Base-by-base conservation (phyloP, 2,797 vertebrate genomes). In the Anolis apletophallus region DNA sequence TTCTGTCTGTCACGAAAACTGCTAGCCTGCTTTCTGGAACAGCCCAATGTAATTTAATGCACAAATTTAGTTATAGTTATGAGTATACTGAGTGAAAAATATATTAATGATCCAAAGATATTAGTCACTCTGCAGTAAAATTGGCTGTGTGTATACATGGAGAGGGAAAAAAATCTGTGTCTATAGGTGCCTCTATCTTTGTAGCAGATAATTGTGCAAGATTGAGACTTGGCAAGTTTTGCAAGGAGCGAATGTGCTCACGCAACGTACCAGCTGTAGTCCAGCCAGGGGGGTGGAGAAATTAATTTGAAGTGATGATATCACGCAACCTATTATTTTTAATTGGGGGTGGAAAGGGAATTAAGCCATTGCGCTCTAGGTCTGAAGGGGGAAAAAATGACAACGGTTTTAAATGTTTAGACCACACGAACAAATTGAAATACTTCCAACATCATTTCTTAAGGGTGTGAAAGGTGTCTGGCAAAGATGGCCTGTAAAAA, bases 1-100 rank as follows among this genome's bases (percentile, higher is more conserved):
- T 96, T 95, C 93, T 93, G 93, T 93, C 93, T 95, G 91, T 92
- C 92, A 93, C 94, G 93, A 95, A 93, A 93, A 95, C 93, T 86
- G 87, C 88, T 91, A 90, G 89, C 84, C 85, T 92, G 89, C 89
- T 94, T 95, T 95, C 90, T 90, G 87, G 87, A 92, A 84, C 40
- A 92, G 52, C 26, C 69, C 87, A 90, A 73, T 80, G 68, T 90
- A 91, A 93, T 93, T 92, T 85, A 92, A 94, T 86, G 90, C 81
- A 50, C 84, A 92, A 93, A 92, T 93, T 87, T 93, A 89, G 92
- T 92, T 93, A 92, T 87, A n/a, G 17, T 93, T 93, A 88, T 81
- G 67, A 87, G 82, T 77, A 91, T 88, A 91, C 88, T 80, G 90
- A 93, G 89, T 94, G 92, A 94, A 94, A 95, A 95, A 94, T 94